These are phyloP conservation scores for Acanthosepion esculentum DNA, from an alignment of 2,888 invertebrate genomes.

Conservation along the genomic window DNA sequence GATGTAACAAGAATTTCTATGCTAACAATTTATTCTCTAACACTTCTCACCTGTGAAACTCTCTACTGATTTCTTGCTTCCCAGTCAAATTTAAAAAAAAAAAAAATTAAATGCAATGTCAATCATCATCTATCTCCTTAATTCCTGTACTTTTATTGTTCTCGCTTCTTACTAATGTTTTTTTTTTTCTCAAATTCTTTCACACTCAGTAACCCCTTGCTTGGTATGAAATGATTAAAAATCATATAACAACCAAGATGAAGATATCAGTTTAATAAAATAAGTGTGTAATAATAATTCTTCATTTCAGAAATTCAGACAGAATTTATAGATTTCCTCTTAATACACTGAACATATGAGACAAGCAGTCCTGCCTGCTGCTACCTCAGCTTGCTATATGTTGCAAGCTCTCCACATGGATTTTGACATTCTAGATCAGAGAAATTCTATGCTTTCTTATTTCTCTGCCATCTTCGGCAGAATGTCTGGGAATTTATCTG, in stretches of 20 bases:
- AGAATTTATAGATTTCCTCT: not conserved
- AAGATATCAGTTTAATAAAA: not conserved
- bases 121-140: no score
- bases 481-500: slow-evolving; percentile 9
- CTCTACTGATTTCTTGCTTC: no score
- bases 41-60: no score
- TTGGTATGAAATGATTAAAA: no score
- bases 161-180: no score
- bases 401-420: not conserved
- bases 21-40: no score
- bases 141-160: no score
- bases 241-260: not conserved
- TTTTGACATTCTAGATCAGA: slow-evolving; percentile 33
- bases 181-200: no score
- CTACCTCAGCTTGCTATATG: not conserved
- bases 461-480: not conserved
- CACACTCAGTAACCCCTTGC: no score
- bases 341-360: not conserved
- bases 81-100: no score
- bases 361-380: not conserved
- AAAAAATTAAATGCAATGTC: no score
- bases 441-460: not conserved
- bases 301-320: not conserved
- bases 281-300: not conserved
- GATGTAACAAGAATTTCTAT: no score